These are phyloP conservation scores for Lasioglossum villosulum DNA, from an alignment of 2,888 invertebrate species.

Conservation along the genomic window DNA sequence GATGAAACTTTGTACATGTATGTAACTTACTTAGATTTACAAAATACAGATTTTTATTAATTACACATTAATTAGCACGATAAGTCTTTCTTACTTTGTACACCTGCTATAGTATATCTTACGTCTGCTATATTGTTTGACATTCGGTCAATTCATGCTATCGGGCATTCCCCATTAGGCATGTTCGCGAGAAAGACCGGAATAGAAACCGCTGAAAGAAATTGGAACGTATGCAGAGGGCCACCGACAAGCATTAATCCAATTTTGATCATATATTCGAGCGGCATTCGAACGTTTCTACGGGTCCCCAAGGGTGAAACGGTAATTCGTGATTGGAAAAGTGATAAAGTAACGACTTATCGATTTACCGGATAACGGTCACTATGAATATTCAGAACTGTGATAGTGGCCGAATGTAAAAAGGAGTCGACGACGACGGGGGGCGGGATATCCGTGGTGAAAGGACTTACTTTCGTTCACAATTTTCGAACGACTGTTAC, in stretches of 20 bases:
- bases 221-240: neutral
- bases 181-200: neutral
- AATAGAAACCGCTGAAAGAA: neutral
- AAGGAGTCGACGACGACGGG: neutral
- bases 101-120: neutral
- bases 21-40: too few relatives aligned
- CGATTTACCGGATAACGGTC: conserved; percentile 43
- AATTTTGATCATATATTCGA: conserved; percentile 24
- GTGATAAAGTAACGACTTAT: conserved; percentile 67
- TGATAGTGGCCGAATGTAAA: conserved; percentile 25
- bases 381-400: conserved; percentile 63
- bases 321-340: conserved; percentile 54
- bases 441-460: conserved; percentile 13
- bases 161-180: neutral
- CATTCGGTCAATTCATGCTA: neutral
- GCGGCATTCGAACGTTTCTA: conserved; percentile 11
- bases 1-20: too few relatives aligned
- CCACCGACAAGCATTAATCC: conserved; percentile 17
- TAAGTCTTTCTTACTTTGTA: too few relatives aligned
- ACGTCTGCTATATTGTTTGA: neutral
- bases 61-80: too few relatives aligned
- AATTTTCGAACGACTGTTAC: conserved; percentile 43
- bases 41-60: too few relatives aligned
- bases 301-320: neutral
- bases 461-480: conserved; percentile 49